Percentiles rank a stretch among this genome's conserved stretches.
Conservation (phyloP, 30 jellyfish, hydroid and myxozoan genomes). For the Hydra vulgaris region DNA sequence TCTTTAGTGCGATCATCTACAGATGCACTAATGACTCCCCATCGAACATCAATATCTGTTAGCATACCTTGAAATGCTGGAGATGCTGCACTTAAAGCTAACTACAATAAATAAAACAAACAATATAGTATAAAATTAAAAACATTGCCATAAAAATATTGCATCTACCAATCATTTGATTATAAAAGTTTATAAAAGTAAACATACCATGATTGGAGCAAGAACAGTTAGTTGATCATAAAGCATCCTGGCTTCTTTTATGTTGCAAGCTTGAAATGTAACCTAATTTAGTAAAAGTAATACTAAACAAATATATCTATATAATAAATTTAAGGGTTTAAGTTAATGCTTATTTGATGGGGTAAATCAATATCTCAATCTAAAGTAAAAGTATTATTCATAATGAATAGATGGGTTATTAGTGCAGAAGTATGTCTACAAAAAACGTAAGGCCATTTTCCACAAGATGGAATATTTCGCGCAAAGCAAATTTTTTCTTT, state of each 20-base stretch:
- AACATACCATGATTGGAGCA: constrained; percentile 65
- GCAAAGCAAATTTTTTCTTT: no score
- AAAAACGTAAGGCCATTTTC: no score
- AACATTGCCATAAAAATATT: no score
- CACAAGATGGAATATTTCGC: no score
- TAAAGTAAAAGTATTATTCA: no score
- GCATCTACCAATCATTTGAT: neutral
- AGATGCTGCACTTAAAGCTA: constrained; percentile 97
- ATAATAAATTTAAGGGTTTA: no score
- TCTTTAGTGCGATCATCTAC: constrained; percentile 95
- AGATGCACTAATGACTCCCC: constrained; percentile 93
- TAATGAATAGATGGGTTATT: no score
- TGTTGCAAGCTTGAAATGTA: constrained; percentile 90
- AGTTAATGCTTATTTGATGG: no score
- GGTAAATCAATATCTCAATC: no score
- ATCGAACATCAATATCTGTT: constrained; percentile 91
- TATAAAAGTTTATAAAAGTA: no score
- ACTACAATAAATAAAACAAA: constrained; percentile 21
- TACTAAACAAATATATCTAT: no score
- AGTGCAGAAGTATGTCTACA: no score
- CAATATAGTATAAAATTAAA: neutral
- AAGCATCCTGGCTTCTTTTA: constrained; percentile 77
- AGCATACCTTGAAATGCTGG: constrained; percentile 92
- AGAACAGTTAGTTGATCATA: constrained; percentile 85
- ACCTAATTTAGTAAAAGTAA: constrained; percentile 4